phyloP scores from a whole-genome alignment of 2,888 invertebrate species.

The Nineta flava region DNA sequence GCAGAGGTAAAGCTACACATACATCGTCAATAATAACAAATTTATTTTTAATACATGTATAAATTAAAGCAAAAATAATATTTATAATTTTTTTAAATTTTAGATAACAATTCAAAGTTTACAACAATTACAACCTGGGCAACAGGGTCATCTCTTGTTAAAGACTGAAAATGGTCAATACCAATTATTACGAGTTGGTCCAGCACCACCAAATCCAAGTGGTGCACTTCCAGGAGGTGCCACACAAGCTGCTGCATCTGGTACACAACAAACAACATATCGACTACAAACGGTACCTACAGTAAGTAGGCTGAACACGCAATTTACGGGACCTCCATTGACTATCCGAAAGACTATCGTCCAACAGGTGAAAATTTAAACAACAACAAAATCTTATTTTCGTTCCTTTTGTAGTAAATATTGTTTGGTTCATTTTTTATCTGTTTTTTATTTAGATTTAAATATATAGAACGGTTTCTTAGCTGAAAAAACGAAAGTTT shows the following conservation, averaged over 20 bases:
- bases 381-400: not conserved
- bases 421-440: not conserved
- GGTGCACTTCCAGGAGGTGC: slow-evolving; percentile 30
- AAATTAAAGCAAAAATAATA: no score
- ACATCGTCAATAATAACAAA: no score
- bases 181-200: slow-evolving; percentile 80
- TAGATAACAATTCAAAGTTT: slow-evolving; percentile 80
- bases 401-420: not conserved
- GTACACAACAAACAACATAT: slow-evolving; percentile 48
- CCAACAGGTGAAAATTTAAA: slow-evolving; percentile 24
- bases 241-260: slow-evolving; percentile 36
- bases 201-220: slow-evolving; percentile 47
- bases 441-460: not conserved
- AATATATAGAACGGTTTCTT: not conserved
- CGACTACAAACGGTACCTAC: slow-evolving; percentile 75
- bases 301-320: slow-evolving; percentile 55
- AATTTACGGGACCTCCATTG: slow-evolving; percentile 43
- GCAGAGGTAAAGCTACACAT: no score
- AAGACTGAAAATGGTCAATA: slow-evolving; percentile 96
- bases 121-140: slow-evolving; percentile 72
- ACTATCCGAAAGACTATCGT: slow-evolving; percentile 41
- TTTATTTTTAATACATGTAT: no score
- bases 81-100: slow-evolving; percentile 22
- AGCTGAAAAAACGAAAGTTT: no score
- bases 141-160: slow-evolving; percentile 77